Evolutionary conservation across 2,113 vertebrate genomes (phyloP), one percentile per base, ranked within the genome.

Genomic region (Madoqua kirkii): DNA sequence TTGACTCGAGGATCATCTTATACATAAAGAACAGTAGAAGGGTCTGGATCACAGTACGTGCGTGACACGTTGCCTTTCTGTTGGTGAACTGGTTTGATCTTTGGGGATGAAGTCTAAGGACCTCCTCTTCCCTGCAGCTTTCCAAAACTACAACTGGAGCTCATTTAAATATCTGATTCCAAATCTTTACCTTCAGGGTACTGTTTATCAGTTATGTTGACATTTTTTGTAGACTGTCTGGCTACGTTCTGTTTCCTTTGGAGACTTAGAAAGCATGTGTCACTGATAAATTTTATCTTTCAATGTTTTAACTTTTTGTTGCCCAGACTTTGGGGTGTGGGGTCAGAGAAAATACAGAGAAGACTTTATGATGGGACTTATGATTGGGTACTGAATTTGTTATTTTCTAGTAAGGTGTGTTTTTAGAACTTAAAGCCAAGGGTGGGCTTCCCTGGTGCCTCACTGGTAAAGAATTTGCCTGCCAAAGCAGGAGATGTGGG

Each of bases 41-140:
- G 45, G 11, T 10, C 48, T 85, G 48, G 62, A 40, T 4, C 3
- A 1, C 4, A 29, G 31, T 1, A 7, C 3, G 74, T 3, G 3
- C 0, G 0, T 6, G 7, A 5, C 1, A 15, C 2, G 10, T 31
- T 9, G 17, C 19, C 60, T 71, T 74, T 3, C 7, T 3, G 0
- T 17, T 15, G 21, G 16, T 8, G 3, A 50, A 6, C 23, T 0
- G 15, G 14, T 14, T 7, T 17, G 25, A 36, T 27, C 48, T 92
- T 71, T 45, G 45, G 50, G 45, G 7, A 40, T 40, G 19, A 48
- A 3, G 1, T 36, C 29, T 27, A 27, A 45, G 52, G 16, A 0
- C 8, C 29, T 13, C 55, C 43, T 85, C n/a, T n/a, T 5, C 19
- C 17, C 10, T 1, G 1, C 17, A n/a, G 19, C 25, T 67, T 45